Percentiles rank a stretch among this genome's conserved stretches.
Evolutionary conservation across 1,140 invertebrate species (phyloP).

Genomic region (Hypsibius dujardini): DNA sequence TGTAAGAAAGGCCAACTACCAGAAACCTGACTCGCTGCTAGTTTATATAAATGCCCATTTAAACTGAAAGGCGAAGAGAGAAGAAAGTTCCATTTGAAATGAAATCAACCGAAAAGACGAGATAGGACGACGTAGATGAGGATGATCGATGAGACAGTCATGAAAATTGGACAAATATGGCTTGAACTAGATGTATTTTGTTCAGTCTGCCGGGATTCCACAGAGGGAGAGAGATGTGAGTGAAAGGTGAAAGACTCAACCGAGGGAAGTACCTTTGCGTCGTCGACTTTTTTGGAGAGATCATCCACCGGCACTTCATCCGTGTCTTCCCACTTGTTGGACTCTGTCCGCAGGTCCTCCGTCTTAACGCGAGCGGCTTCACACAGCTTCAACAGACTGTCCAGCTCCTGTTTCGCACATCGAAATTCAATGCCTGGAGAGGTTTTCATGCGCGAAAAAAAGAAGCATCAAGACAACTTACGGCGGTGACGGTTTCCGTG

Average conservation of each 20-base stretch:
- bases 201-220: background rate
- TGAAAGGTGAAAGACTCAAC: background rate
- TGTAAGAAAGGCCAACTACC: too few relatives aligned
- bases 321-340: background rate
- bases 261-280: background rate
- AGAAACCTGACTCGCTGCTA: too few relatives aligned
- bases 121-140: too few relatives aligned
- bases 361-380: background rate
- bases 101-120: too few relatives aligned
- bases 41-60: too few relatives aligned
- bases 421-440: background rate
- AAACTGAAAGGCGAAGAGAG: too few relatives aligned
- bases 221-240: background rate
- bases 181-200: background rate
- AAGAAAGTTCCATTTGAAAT: too few relatives aligned
- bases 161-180: too few relatives aligned
- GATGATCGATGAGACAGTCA: too few relatives aligned
- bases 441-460: background rate
- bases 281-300: background rate
- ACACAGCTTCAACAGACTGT: constrained; percentile 4
- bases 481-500: background rate
- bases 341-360: background rate
- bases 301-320: background rate
- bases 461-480: background rate
- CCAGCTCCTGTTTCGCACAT: constrained; percentile 6